These are phyloP conservation scores for Rattus rattus DNA, from an alignment of 2,113 vertebrate species.

Conservation along the genomic window DNA sequence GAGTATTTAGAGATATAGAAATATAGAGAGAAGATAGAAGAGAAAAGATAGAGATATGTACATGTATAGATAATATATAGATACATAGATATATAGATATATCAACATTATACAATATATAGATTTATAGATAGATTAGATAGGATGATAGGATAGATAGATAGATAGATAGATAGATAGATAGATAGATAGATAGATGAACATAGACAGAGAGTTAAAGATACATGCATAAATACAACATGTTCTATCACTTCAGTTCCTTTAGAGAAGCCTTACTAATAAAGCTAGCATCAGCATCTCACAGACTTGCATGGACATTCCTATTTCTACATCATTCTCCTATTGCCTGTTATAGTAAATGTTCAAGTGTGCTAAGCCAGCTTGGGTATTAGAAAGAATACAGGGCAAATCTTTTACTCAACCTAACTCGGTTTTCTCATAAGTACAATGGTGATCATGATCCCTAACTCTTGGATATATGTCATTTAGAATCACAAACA, in stretches of 20 bases:
- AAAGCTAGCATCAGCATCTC: background rate
- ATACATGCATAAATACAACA: background rate
- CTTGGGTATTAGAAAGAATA: background rate
- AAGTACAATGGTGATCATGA: background rate
- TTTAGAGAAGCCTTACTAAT: background rate
- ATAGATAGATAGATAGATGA: too few relatives aligned
- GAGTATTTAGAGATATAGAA: too few relatives aligned
- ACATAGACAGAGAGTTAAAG: too few relatives aligned
- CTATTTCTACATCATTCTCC: background rate
- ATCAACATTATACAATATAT: too few relatives aligned
- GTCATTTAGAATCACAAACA: background rate
- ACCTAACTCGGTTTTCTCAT: background rate
- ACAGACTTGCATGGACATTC: background rate
- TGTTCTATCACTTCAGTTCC: background rate
- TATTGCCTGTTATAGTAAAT: background rate
- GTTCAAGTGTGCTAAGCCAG: background rate
- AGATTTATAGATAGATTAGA: too few relatives aligned
- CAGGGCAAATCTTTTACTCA: background rate
- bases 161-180: too few relatives aligned
- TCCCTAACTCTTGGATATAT: background rate
- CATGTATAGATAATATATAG: background rate
- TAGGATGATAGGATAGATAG: too few relatives aligned
- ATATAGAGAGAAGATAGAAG: background rate
- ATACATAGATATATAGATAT: background rate
- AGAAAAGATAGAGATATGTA: background rate